Evolutionary conservation across 2,888 invertebrate species (phyloP).

Genomic region (Leptinotarsa peninsularis): DNA sequence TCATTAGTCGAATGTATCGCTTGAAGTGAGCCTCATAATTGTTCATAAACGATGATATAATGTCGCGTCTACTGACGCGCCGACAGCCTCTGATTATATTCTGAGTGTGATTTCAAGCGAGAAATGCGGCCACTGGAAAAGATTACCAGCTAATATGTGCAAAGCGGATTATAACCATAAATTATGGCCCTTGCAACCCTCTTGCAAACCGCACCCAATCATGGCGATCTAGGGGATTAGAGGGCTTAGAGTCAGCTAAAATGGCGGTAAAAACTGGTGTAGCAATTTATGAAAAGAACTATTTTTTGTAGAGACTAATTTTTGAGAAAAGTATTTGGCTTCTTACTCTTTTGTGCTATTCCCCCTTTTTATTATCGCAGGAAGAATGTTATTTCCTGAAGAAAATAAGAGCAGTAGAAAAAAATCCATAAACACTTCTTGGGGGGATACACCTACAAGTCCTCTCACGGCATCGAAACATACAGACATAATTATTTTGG

Average conservation of each 20-base stretch:
- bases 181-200: conserved; percentile 49
- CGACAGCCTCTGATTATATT: conserved; percentile 38
- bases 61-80: conserved; percentile 6
- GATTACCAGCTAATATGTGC: conserved; percentile 61
- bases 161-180: conserved; percentile 59
- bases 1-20: not conserved
- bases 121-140: conserved; percentile 58
- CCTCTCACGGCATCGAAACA: too few species aligned
- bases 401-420: too few species aligned
- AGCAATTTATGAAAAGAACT: too few species aligned
- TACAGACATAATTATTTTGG: too few species aligned
- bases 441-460: too few species aligned
- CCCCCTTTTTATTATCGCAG: too few species aligned
- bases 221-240: conserved; percentile 14
- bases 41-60: conserved; percentile 17
- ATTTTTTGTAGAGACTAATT: too few species aligned
- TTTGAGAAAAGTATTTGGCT: too few species aligned
- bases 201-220: conserved; percentile 27
- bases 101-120: conserved; percentile 58
- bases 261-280: conserved; percentile 2
- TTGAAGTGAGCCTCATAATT: conserved; percentile 1
- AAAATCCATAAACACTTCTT: too few species aligned
- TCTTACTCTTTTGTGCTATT: too few species aligned
- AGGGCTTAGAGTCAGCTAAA: not conserved
- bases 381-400: too few species aligned